These are phyloP conservation scores for Drosophila borborema DNA, from an alignment of 2,888 invertebrate species.

Conservation along the genomic window DNA sequence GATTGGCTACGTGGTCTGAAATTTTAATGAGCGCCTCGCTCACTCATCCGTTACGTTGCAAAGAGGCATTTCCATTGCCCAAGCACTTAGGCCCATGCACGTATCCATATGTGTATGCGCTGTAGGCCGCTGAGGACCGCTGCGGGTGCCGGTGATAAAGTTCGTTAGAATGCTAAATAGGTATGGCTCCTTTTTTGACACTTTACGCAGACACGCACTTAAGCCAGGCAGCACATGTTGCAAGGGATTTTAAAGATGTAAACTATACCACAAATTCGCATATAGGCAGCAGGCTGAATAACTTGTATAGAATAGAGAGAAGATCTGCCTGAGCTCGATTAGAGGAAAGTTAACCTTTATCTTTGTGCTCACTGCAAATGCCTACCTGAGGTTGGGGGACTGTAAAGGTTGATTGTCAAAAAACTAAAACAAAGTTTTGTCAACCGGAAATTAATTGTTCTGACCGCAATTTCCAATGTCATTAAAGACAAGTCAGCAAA, in stretches of 20 bases:
- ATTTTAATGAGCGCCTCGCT: conserved; percentile 70
- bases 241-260: conserved; percentile 2
- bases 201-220: conserved; percentile 28
- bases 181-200: conserved; percentile 49
- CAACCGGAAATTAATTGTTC: conserved; percentile 81
- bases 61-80: conserved; percentile 39
- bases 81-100: conserved; percentile 62
- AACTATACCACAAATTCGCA: not conserved
- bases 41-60: conserved; percentile 25
- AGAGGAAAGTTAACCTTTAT: conserved; percentile 44
- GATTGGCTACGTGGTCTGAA: conserved; percentile 75
- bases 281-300: conserved; percentile 1
- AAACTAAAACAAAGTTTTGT: conserved; percentile 73
- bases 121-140: conserved; percentile 6
- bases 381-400: conserved; percentile 24
- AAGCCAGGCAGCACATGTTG: conserved; percentile 3
- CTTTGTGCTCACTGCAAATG: conserved; percentile 51
- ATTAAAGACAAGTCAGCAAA: conserved; percentile 74
- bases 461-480: conserved; percentile 81
- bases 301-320: conserved; percentile 7
- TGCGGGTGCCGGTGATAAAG: conserved; percentile 49
- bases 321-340: conserved; percentile 43
- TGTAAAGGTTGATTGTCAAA: conserved; percentile 47
- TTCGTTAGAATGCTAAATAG: conserved; percentile 72
- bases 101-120: conserved; percentile 37